Base-by-base conservation (phyloP, 2,797 vertebrate genomes). In the Pseudomugil tenellus region DNA sequence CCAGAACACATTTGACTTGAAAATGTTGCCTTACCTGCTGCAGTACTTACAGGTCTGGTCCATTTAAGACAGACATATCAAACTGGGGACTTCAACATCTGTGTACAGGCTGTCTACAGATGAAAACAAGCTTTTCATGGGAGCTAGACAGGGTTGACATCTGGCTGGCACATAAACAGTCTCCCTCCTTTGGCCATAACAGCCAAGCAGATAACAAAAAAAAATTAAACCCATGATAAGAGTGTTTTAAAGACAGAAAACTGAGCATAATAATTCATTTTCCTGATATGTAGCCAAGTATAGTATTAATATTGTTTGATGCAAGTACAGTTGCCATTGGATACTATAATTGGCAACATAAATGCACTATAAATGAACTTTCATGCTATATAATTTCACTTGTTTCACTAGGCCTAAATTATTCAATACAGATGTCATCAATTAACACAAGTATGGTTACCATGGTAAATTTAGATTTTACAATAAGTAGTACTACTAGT, bases 171-270 rank as follows among this genome's bases (percentile, higher is more conserved):
- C 43, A 48, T 8, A 19, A 46, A 48, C 43, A 48, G 43, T 48
- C 43, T 48, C 43, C 43, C 43, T 48, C 43, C 43, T 48, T n/a
- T 48, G 43, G 43, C 43, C 43, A 48, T 11, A 48, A 21, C 43
- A 48, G 10, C n/a, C 43, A 21, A 21, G 43, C 43, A 48, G 43
- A 48, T 9, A 48, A 2, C 21, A 10, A 21, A 48, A 48, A 21
- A 32, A 48, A 1, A 21, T 21, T 21, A 48, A 48, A 48, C 43
- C 9, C 43, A 23, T 4, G 4, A 48, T 48, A 21, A 48, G n/a
- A 21, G 0, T 16, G 5, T 48, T 48, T 48, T 48, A 48, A 48
- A 48, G 43, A n/a, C n/a, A 48, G 43, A 21, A 21, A 48, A 21
- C n/a, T 48, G n/a, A 48, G n/a, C n/a, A 21, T 11, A 48, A 21